Conservation (phyloP, 64 coral and sea anemone genomes). For the Porites australiensis region DNA sequence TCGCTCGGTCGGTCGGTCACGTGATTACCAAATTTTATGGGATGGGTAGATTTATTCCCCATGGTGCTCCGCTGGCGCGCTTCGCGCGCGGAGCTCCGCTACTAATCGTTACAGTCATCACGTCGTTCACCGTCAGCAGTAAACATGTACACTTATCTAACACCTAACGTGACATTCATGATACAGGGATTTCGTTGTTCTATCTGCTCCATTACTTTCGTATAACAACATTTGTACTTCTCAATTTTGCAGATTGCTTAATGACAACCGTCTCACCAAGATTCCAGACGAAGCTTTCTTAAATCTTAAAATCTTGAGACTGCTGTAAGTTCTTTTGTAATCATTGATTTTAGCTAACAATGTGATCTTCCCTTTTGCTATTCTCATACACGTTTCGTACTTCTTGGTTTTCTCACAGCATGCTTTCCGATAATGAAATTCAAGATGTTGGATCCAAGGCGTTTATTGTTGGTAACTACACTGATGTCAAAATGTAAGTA, state of each 20-base stretch:
- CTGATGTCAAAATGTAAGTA: not conserved
- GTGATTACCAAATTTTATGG: too few relatives aligned
- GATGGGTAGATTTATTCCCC: too few relatives aligned
- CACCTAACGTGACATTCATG: too few relatives aligned
- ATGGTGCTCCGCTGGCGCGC: too few relatives aligned
- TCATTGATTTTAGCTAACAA: not conserved
- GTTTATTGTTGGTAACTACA: not conserved
- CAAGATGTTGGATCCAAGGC: not conserved
- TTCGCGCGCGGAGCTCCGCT: too few relatives aligned
- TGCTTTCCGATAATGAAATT: not conserved
- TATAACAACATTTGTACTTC: not conserved
- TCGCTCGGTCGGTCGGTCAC: too few relatives aligned
- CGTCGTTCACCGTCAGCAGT: too few relatives aligned
- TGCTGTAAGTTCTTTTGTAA: not conserved
- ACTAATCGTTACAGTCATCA: too few relatives aligned
- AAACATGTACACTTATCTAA: too few relatives aligned
- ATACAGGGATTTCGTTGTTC: too few relatives aligned
- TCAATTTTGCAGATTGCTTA: not conserved
- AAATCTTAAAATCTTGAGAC: not conserved
- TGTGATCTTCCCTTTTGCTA: not conserved
- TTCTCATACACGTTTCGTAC: not conserved
- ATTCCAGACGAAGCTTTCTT: not conserved
- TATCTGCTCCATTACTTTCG: not conserved
- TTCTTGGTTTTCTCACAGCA: not conserved
- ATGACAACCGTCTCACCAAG: not conserved